Percentiles rank a stretch among this genome's conserved stretches.
These are phyloP conservation scores for Promerops cafer DNA, from an alignment of 2,113 vertebrate species.

Conservation along the genomic window DNA sequence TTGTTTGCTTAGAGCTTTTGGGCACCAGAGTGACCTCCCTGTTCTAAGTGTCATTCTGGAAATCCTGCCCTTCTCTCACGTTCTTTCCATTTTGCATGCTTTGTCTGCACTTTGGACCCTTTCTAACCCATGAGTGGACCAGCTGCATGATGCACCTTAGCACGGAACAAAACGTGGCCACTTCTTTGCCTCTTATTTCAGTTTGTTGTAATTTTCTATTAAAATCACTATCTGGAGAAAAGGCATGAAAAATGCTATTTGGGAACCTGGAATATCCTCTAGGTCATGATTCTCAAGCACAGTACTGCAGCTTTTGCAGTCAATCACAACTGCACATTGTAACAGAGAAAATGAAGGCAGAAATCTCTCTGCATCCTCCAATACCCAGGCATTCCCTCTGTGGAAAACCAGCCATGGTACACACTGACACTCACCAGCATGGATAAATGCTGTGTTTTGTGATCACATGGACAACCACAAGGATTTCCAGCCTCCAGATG, in stretches of 20 bases:
- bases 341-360: background rate
- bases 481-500: background rate
- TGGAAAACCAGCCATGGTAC: background rate
- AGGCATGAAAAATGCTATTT: background rate
- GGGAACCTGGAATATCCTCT: background rate
- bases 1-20: background rate
- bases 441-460: background rate
- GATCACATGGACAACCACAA: background rate
- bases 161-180: accelerated
- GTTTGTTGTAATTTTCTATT: background rate
- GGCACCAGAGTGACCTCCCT: background rate
- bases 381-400: background rate
- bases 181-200: background rate
- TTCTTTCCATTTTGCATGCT: background rate
- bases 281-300: background rate
- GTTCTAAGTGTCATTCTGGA: background rate
- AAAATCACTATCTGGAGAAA: background rate
- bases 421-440: background rate
- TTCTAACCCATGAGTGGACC: background rate
- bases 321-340: background rate
- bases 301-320: background rate
- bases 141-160: background rate
- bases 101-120: background rate
- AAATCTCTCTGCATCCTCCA: background rate
- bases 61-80: background rate